Conservation (phyloP, 2,113 vertebrate genomes). For the Dasyurus viverrinus region DNA sequence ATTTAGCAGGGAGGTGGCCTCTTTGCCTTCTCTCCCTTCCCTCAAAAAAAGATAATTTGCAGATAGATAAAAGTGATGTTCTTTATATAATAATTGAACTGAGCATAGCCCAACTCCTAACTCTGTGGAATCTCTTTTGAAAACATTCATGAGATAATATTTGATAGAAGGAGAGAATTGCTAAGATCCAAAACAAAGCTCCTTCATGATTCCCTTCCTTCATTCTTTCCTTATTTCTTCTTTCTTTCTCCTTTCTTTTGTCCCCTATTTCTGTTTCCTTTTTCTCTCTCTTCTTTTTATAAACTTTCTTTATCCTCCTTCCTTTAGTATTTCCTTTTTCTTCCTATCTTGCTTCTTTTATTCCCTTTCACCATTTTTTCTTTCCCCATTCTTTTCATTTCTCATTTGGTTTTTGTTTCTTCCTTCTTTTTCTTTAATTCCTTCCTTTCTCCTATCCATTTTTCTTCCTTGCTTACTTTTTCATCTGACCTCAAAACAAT, state of each 20-base stretch:
- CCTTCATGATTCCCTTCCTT: background rate
- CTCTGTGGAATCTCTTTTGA: background rate
- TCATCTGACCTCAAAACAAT: background rate
- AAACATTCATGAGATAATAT: background rate
- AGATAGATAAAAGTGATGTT: conserved; percentile 23
- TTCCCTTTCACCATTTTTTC: background rate
- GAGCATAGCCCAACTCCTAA: conserved; percentile 11
- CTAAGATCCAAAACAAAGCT: background rate
- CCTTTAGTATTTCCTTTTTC: background rate
- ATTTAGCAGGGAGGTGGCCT: background rate
- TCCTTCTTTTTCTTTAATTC: background rate
- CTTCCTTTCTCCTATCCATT: background rate
- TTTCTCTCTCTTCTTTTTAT: background rate
- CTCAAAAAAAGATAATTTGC: background rate
- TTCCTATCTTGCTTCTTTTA: background rate
- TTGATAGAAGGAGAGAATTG: background rate
- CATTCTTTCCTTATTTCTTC: background rate
- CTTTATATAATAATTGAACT: conserved; percentile 50
- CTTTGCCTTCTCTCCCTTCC: background rate
- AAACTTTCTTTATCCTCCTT: background rate
- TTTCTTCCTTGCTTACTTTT: background rate
- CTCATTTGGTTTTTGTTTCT: background rate
- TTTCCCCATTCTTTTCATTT: background rate
- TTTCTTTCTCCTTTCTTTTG: background rate
- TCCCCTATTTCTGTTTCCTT: background rate